Percentiles rank a stretch among this genome's conserved stretches.
These are phyloP conservation scores for Podotricha telesiphe DNA, from an alignment of 2,888 invertebrate species.

Conservation along the genomic window DNA sequence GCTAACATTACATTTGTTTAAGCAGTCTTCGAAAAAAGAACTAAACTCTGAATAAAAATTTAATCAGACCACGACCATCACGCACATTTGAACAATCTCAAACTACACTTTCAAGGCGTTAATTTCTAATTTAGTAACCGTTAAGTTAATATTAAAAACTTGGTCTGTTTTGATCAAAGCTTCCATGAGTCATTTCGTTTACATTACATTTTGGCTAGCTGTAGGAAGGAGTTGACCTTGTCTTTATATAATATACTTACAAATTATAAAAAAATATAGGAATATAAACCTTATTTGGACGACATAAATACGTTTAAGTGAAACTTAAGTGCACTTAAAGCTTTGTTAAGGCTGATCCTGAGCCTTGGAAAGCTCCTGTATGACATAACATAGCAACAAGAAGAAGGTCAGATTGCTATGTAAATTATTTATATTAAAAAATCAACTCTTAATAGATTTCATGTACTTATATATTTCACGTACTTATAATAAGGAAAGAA, in stretches of 20 bases:
- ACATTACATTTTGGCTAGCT: constrained; percentile 62
- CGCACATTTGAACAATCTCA: background rate
- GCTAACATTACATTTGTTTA: no score
- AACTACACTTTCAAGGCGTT: background rate
- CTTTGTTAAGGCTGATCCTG: constrained; percentile 10
- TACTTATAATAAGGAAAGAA: no score
- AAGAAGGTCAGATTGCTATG: constrained; percentile 23
- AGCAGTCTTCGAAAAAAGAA: no score
- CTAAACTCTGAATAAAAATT: no score
- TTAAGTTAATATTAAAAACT: constrained; percentile 8
- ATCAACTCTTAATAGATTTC: background rate
- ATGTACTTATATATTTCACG: no score
- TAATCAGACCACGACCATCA: background rate
- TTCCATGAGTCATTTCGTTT: constrained; percentile 53
- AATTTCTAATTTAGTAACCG: constrained; percentile 16
- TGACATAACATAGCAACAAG: constrained; percentile 26
- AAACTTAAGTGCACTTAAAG: background rate
- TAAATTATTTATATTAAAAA: background rate
- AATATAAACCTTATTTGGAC: constrained; percentile 10
- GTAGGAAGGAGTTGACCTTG: constrained; percentile 75
- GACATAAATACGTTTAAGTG: background rate
- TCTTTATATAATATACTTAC: constrained; percentile 39
- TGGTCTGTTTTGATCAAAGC: constrained; percentile 30
- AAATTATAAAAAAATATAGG: constrained; percentile 42
- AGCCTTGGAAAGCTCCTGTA: constrained; percentile 26